These are phyloP conservation scores for Arizona elegans DNA, from an alignment of 2,113 vertebrate species.

Conservation along the genomic window DNA sequence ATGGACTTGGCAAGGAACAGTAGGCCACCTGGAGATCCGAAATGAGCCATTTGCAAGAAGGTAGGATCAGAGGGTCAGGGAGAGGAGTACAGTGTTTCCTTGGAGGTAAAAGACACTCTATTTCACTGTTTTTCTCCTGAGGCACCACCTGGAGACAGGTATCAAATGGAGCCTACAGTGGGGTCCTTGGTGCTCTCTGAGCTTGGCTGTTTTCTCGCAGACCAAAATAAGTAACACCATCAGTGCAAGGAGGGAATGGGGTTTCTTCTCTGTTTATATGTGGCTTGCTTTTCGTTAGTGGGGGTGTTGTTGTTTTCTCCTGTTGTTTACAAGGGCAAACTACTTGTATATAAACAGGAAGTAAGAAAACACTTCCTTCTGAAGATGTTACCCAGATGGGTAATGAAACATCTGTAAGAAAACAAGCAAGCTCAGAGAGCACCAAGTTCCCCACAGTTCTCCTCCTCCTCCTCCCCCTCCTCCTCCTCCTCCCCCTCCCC, in stretches of 20 bases:
- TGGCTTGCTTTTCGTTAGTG: not conserved
- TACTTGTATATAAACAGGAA: too few species aligned
- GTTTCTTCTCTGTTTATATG: not conserved
- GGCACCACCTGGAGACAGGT: not conserved
- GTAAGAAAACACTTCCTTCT: too few species aligned
- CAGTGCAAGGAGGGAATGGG: not conserved
- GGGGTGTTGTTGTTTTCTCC: not conserved
- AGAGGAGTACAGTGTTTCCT: not conserved
- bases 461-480: too few species aligned
- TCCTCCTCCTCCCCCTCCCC: accelerated
- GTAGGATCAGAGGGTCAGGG: not conserved
- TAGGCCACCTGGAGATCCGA: not conserved
- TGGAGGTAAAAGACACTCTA: not conserved
- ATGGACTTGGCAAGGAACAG: not conserved
- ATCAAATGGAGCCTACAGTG: not conserved
- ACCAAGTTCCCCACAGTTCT: too few species aligned
- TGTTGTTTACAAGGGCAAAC: not conserved
- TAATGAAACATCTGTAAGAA: too few species aligned
- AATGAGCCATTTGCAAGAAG: not conserved
- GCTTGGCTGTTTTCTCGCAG: not conserved
- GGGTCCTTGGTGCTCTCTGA: not conserved
- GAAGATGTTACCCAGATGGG: too few species aligned
- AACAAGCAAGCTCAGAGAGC: too few species aligned
- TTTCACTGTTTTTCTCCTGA: not conserved
- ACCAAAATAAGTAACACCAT: not conserved